Conservation (phyloP, 92 coral and sea anemone genomes). For the Siderastrea siderea region DNA sequence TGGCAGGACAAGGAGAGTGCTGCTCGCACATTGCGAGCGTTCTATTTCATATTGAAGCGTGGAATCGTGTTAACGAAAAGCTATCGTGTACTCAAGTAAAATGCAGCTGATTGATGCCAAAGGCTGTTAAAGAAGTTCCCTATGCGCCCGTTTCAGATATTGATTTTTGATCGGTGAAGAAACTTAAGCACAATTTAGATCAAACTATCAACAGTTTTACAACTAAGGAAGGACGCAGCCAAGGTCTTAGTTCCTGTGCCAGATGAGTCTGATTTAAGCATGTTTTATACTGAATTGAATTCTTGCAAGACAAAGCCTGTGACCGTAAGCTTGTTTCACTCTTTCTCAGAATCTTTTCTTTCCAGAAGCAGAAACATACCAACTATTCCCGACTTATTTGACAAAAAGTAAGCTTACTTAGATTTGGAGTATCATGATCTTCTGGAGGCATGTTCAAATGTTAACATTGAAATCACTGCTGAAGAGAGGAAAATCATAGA, state of each 20-base stretch:
- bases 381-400: constrained; percentile 64
- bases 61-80: constrained; percentile 46
- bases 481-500: constrained; percentile 64
- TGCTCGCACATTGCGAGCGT: constrained; percentile 72
- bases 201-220: constrained; percentile 52
- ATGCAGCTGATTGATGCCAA: constrained; percentile 62
- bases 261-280: constrained; percentile 33
- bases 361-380: constrained; percentile 62
- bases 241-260: constrained; percentile 32
- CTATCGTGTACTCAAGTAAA: constrained; percentile 54
- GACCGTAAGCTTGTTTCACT: constrained; percentile 58
- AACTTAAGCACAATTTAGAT: constrained; percentile 54
- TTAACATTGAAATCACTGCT: constrained; percentile 45
- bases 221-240: constrained; percentile 25
- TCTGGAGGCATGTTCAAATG: constrained; percentile 55
- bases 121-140: constrained; percentile 46
- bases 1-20: constrained; percentile 76
- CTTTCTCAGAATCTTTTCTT: constrained; percentile 71
- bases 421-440: constrained; percentile 69
- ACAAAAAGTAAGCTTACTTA: constrained; percentile 46
- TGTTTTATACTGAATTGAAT: constrained; percentile 55
- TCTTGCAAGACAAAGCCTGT: constrained; percentile 67
- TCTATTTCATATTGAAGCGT: constrained; percentile 65
- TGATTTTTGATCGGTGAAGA: constrained; percentile 54
- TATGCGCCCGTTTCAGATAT: constrained; percentile 46